Conservation (phyloP, 1,140 invertebrate species). For the Mercenaria mercenaria region DNA sequence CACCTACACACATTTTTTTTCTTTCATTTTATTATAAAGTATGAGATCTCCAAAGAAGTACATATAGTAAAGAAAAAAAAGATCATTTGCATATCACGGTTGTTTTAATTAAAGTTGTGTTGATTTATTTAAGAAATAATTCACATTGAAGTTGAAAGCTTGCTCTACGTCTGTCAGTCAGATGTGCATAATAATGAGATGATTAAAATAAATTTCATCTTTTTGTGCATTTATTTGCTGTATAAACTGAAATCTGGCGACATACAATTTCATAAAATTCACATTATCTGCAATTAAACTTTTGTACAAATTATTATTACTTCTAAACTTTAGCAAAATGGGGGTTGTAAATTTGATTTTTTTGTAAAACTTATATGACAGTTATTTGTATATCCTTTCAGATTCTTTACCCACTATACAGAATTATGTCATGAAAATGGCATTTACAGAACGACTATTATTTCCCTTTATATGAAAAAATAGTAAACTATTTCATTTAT, state of each 20-base stretch:
- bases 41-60: background rate
- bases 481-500: background rate
- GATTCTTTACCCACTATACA: background rate
- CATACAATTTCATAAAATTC: background rate
- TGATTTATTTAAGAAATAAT: slow-evolving; percentile 53
- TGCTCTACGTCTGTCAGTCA: slow-evolving; percentile 36
- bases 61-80: background rate
- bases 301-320: background rate
- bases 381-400: slow-evolving; percentile 10
- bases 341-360: background rate
- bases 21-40: background rate
- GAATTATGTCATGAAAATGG: slow-evolving; percentile 5
- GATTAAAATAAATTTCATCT: slow-evolving; percentile 31
- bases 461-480: background rate
- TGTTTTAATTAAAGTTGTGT: slow-evolving; percentile 26
- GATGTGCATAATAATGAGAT: slow-evolving; percentile 1
- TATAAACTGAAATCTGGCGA: background rate
- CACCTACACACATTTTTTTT: background rate
- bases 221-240: slow-evolving; percentile 12
- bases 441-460: slow-evolving; percentile 13
- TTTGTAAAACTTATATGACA: slow-evolving; percentile 1
- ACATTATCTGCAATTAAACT: slow-evolving; percentile 14
- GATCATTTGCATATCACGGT: background rate
- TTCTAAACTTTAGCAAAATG: background rate
- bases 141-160: slow-evolving; percentile 33